Evolutionary conservation across 1,140 invertebrate species (phyloP), one percentile per base, ranked within the genome.

Genomic region (Coenobita brevimanus): DNA sequence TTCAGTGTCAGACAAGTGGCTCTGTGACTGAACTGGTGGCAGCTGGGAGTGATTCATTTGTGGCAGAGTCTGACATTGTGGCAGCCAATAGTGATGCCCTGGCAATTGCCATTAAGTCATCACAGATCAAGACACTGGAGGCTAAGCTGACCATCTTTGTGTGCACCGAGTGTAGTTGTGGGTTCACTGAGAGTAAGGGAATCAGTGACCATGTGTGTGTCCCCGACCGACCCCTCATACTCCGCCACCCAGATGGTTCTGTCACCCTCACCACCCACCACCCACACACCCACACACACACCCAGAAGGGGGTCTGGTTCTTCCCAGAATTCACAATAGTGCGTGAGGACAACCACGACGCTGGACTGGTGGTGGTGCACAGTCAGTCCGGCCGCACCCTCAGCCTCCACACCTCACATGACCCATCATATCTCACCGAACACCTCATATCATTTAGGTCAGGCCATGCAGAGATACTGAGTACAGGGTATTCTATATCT

Each of bases 361-460:
- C 27, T 36, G 62, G 50, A 13, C 41, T 87, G 67, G 67, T 80
- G 38, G 69, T 86, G 50, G 76, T 87, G 21, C 64, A 80, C 46
- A 80, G 30, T 36, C 38, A 43, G 15, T 87, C 85, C 10, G 85
- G 75, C 30, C 57, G 46, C 17, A 80, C n/a, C 43, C 30, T 87
- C 6, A 75, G 41, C 8, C 85, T 87, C 1, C 27, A 60, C 46
- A 87, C 85, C 13, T 57, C 17, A 27, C 79, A 71, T 36, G 75
- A 69, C 6, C 76, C 67, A 27, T 17, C 85, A 17, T 87, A 87
- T 38, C 85, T 87, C 33, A 57, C 60, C 43, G 76, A 87, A 27
- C 85, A 81, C 43, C 62, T 87, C 2, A 87, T 87, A 27, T 80
- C 76, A 24, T 87, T 87, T 64, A 87, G 76, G 85, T 87, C 21